Base-by-base conservation (phyloP, 2,888 invertebrate genomes). In the Operophtera brumata region DNA sequence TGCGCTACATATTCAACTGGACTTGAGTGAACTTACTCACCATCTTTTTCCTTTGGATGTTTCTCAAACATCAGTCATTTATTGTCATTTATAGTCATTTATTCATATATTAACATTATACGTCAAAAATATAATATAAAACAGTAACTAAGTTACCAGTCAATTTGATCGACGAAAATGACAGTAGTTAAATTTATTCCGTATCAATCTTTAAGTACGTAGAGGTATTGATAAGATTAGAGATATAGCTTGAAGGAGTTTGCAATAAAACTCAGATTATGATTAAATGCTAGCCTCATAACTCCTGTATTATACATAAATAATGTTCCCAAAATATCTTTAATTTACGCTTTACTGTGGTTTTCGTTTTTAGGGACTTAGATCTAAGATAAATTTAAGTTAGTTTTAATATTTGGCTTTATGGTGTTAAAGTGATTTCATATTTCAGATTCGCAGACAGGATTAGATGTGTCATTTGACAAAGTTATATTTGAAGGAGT, bases 401-500 rank as follows among this genome's bases (percentile, higher is more conserved):
- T 36, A 11, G n/a, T 34, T 11, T 13, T 36, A 30, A 30, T 36
- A 36, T 20, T 20, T 20, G 30, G 30, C 8, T 2, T 36, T 7
- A 13, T 2, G 20, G 13, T 36, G 12, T 35, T 26, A 1, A 10
- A 12, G 7, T 25, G 2, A 41, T 50, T 25, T 13, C n/a, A 39
- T 47, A 12, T 54, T 62, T 55, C 57, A 76, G 77, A 64, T 58
- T 52, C 41, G 37, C 62, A 64, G 30, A 43, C 43, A 41, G 69
- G 44, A 46, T 47, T 64, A 10, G 64, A 64, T 47, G 71, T 67
- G 3, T 47, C 56, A 9, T 88, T 88, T 55, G 77, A 78, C 1
- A 80, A 76, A 64, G 66, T 82, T 51, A 58, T 86, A 0, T 87
- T 78, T 49, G 69, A 66, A 52, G 88, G 88, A 59, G 53, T 67